Conservation (phyloP, 2,888 invertebrate genomes). For the Chalcis sispes region DNA sequence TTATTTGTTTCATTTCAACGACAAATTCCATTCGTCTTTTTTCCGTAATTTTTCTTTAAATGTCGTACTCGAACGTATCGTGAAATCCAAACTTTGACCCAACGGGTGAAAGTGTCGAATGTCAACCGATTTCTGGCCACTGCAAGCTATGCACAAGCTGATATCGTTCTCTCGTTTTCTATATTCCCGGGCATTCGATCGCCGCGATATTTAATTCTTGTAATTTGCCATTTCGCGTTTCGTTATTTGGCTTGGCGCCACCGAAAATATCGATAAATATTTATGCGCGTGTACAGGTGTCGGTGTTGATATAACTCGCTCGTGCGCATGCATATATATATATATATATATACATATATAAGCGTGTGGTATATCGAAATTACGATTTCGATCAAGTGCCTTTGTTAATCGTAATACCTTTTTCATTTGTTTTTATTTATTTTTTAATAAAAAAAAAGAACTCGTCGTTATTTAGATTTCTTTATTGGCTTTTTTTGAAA, state of each 20-base stretch:
- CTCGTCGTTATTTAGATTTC: no score
- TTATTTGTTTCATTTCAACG: no score
- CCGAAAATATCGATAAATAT: neutral
- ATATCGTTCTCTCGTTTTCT: neutral
- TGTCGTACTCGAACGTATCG: no score
- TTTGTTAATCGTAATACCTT: no score
- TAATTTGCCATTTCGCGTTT: constrained; percentile 6
- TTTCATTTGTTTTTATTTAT: no score
- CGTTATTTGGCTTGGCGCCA: neutral
- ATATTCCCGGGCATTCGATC: neutral
- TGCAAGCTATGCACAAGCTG: neutral
- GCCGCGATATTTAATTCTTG: constrained; percentile 1
- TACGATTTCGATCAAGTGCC: no score
- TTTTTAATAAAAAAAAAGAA: no score
- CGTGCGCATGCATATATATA: no score
- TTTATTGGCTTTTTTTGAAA: no score
- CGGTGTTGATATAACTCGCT: neutral
- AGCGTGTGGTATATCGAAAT: no score
- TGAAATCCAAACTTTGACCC: neutral
- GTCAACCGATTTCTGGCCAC: no score
- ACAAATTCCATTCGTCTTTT: neutral
- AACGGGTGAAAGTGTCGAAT: constrained; percentile 1
- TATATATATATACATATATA: no score
- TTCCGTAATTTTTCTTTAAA: neutral
- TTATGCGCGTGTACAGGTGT: neutral